Conservation (phyloP, 2,888 invertebrate genomes). For the Dasysyrphus albostriatus region DNA sequence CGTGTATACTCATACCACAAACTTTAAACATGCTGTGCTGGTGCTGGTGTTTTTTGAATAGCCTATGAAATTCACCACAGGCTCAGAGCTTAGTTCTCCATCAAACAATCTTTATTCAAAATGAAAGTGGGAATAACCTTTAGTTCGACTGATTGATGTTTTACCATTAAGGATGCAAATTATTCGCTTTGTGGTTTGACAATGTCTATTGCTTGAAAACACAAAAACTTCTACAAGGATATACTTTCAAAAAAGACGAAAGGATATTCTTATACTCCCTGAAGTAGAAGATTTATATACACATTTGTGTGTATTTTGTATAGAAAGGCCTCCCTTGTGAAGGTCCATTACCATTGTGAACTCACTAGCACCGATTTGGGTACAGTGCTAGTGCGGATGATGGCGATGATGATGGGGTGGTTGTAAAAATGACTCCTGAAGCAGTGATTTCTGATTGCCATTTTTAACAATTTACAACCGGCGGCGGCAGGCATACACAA, state of each 20-base stretch:
- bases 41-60: neutral
- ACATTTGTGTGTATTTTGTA: neutral
- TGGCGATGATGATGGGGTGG: neutral
- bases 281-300: neutral
- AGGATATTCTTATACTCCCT: neutral
- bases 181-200: constrained; percentile 45
- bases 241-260: neutral
- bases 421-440: constrained; percentile 18
- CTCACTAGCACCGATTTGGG: neutral
- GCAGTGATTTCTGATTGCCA: constrained; percentile 56
- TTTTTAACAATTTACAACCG: constrained; percentile 63
- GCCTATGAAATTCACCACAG: constrained; percentile 26
- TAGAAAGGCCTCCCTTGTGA: neutral
- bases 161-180: constrained; percentile 67
- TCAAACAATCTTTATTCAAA: constrained; percentile 47
- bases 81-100: neutral
- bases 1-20: constrained; percentile 1
- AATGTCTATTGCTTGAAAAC: constrained; percentile 23
- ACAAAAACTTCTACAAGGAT: neutral
- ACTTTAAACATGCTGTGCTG: constrained; percentile 5
- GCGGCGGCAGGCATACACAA: constrained; percentile 49
- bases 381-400: neutral
- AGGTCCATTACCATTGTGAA: constrained; percentile 3
- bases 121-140: constrained; percentile 41
- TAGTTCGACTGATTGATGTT: constrained; percentile 66